Evolutionary conservation across 2,888 invertebrate genomes (phyloP), one percentile per base, ranked within the genome.

Genomic region (Ephialtes manifestator): DNA sequence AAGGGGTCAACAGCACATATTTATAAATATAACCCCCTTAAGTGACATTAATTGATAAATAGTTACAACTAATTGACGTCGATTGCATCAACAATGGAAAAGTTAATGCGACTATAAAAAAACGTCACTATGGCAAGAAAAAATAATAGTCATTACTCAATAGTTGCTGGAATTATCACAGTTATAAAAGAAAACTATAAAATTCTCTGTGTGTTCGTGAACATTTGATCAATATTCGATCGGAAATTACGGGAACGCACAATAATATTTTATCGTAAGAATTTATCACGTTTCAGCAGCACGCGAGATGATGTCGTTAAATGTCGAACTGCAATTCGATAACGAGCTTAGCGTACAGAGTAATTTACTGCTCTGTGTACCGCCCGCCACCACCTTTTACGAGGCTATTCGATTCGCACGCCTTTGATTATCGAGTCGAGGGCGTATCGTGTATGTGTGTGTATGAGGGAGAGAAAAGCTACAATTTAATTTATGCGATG

Each of bases 291-390:
- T 55, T 77, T 81, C n/a, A 65, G 72, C 76, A 39, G 55, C 60
- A 67, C 46, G 46, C 53, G 60, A 60, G 74, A 68, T 58, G 81
- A 84, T 78, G 72, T 81, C 84, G 84, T 84, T 84, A 84, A 84
- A 71, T 48, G 82, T 82, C 82, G 75, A 65, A 75, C 63, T 58
- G 76, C 78, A 85, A 85, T 85, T 82, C 75, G 85, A 82, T 85
- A 79, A 82, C 75, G 79, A 82, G 75, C 55, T 71, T 11, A 53
- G 60, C 39, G 63, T 20, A 75, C 53, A 35, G 55, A 65, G 55
- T 85, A 85, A 85, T 85, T 85, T 82, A 85, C 82, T 75, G 72
- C 82, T 65, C 67, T 58, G 48, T 77, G 72, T 60, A 28, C 28
- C 58, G 28, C 24, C 74, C 28, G 46, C 67, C 43, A 71, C 55